Base-by-base conservation (phyloP, 2,888 invertebrate species). In the Deladenus siricidicola region DNA sequence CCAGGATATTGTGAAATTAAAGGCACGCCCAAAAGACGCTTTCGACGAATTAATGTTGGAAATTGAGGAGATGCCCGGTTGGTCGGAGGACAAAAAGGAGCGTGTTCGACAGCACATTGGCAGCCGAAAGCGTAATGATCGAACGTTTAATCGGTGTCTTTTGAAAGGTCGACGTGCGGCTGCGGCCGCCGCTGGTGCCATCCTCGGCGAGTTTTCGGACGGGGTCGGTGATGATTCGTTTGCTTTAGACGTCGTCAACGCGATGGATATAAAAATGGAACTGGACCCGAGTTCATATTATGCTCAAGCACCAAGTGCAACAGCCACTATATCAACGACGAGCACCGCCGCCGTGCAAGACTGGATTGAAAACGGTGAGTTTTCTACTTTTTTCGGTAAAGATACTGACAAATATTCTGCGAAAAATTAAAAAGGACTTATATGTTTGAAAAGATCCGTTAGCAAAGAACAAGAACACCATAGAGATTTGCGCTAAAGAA, bases 11-110 rank as follows among this genome's bases (percentile, higher is more conserved):
- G 26, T 29, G 8, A 28, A 50, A 19, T 26, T 29, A 3, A 29
- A 50, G 28, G 19, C 26, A 3, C 23, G 26, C 26, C 50, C 50
- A 26, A 21, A 50, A 21, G 19, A 21, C 28, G 50, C 28, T 4
- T 50, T 24, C 30, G 50, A 50, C 24, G 4, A 50, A 26, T 19
- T 50, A 21, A 50, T 50, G 50, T 26, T 19, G 19, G 50, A 50
- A 50, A 50, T 50, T 28, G 50, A 21, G 23, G 30, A 26, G 4
- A 50, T 28, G 28, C 19, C 50, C 1, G 26, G 30, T 29, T 50
- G 50, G 50, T 28, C 28, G 26, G 50, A 21, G 50, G 50, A 26
- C 50, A 50, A 50, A 17, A 50, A 50, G 50, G 19, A 23, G 17
- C 28, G 28, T 19, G 50, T 50, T 8, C 26, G 30, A 6, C 4